A percentile compares a stretch with the other conserved stretches of the same genome.
phyloP scores from a whole-genome alignment of 2,888 invertebrate species.

The Polydrusus pterygomalis region DNA sequence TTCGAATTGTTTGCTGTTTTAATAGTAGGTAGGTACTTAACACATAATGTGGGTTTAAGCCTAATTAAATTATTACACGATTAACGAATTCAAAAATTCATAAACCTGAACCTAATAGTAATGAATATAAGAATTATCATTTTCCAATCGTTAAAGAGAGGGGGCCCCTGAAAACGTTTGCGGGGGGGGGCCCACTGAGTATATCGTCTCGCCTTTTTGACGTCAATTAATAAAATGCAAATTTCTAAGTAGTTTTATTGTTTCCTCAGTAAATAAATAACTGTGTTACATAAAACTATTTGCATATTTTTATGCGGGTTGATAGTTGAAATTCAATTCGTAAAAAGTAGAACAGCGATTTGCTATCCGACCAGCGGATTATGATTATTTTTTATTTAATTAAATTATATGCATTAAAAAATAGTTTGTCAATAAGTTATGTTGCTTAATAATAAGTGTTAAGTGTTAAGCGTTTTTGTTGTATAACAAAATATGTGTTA shows the following conservation, averaged over 20 bases:
- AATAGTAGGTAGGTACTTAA: too few relatives aligned
- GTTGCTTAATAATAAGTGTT: not conserved
- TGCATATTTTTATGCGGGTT: not conserved
- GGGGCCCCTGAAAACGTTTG: too few relatives aligned
- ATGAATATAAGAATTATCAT: too few relatives aligned
- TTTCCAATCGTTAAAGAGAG: too few relatives aligned
- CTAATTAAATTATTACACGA: too few relatives aligned
- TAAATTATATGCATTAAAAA: not conserved
- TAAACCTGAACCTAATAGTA: too few relatives aligned
- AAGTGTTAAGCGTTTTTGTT: not conserved
- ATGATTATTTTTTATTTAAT: not conserved
- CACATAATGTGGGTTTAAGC: too few relatives aligned
- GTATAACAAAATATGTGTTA: not conserved
- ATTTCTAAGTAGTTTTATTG: not conserved
- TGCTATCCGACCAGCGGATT: not conserved
- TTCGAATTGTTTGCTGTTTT: too few relatives aligned
- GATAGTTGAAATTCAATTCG: not conserved
- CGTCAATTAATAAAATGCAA: too few relatives aligned
- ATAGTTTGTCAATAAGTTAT: not conserved
- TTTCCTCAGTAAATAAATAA: not conserved
- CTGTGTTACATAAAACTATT: constrained; percentile 10
- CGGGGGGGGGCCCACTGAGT: too few relatives aligned
- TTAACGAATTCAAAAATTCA: too few relatives aligned
- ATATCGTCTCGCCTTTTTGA: too few relatives aligned
- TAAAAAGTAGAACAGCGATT: constrained; percentile 2